Conservation (phyloP, 2,888 invertebrate genomes). For the Phanerotoma sp. region DNA sequence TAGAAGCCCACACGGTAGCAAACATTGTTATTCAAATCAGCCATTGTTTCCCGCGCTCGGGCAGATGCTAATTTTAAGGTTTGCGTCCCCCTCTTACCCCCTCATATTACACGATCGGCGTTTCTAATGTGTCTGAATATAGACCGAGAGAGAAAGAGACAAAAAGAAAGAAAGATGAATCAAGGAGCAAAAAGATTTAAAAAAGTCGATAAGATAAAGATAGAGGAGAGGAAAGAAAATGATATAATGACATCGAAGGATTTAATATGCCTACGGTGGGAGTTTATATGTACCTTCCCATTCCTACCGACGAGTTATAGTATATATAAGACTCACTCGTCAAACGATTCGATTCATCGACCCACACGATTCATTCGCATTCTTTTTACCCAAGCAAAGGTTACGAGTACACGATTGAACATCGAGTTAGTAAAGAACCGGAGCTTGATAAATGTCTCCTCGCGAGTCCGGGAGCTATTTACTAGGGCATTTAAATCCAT, state of each 20-base stretch:
- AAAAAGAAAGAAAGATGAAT: background rate
- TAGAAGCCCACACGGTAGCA: conserved; percentile 57
- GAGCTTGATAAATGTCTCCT: conserved; percentile 22
- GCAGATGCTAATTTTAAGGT: conserved; percentile 54
- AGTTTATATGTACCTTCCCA: background rate
- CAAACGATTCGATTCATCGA: conserved; percentile 22
- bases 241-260: background rate
- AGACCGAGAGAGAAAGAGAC: conserved; percentile 28
- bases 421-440: conserved; percentile 16
- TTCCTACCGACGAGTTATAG: too few relatives aligned
- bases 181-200: background rate
- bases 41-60: conserved; percentile 49
- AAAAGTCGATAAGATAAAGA: too few relatives aligned
- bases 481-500: background rate
- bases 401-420: conserved; percentile 15
- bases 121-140: conserved; percentile 53
- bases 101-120: conserved; percentile 52
- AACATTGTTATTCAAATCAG: conserved; percentile 57
- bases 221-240: too few relatives aligned
- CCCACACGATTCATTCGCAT: conserved; percentile 25
- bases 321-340: conserved; percentile 17
- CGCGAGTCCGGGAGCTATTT: conserved; percentile 6
- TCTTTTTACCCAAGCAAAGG: conserved; percentile 19
- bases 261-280: background rate
- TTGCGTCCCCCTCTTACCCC: too few relatives aligned